Percentiles rank a stretch among this genome's conserved stretches.
phyloP scores from a whole-genome alignment of 2,888 invertebrate genomes.

The Rhabditoides inermis region DNA sequence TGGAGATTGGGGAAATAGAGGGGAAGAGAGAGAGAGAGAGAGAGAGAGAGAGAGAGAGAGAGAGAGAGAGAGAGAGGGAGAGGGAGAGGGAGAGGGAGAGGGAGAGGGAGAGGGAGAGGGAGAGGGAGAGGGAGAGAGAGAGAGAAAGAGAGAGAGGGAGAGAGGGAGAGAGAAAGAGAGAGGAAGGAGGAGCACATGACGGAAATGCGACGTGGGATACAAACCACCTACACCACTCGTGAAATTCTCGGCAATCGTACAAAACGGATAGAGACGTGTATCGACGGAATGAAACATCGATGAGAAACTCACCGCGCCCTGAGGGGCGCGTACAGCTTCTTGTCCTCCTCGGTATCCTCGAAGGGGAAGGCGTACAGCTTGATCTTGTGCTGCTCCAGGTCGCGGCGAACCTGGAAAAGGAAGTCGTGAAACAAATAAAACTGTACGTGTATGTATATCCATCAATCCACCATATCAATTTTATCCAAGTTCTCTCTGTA shows the following conservation, averaged over 20 bases:
- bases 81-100: slow-evolving; percentile 2
- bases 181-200: background rate
- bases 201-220: background rate
- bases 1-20: background rate
- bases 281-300: too few relatives aligned
- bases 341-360: slow-evolving; percentile 68
- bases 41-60: slow-evolving; percentile 1
- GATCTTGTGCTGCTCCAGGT: slow-evolving; percentile 92
- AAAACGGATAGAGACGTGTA: too few relatives aligned
- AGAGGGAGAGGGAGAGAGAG: slow-evolving; percentile 3
- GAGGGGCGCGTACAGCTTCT: slow-evolving; percentile 70
- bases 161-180: slow-evolving; percentile 4
- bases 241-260: too few relatives aligned
- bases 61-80: slow-evolving; percentile 1
- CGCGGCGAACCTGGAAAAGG: slow-evolving; percentile 72
- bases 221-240: too few relatives aligned
- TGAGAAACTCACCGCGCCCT: too few relatives aligned
- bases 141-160: slow-evolving; percentile 8
- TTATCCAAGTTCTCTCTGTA: too few relatives aligned
- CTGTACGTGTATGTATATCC: too few relatives aligned
- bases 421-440: too few relatives aligned
- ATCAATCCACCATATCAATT: too few relatives aligned
- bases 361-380: slow-evolving; percentile 98
- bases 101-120: background rate
- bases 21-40: slow-evolving; percentile 1